phyloP scores from a whole-genome alignment of 2,888 invertebrate genomes.

The Panopea generosa region DNA sequence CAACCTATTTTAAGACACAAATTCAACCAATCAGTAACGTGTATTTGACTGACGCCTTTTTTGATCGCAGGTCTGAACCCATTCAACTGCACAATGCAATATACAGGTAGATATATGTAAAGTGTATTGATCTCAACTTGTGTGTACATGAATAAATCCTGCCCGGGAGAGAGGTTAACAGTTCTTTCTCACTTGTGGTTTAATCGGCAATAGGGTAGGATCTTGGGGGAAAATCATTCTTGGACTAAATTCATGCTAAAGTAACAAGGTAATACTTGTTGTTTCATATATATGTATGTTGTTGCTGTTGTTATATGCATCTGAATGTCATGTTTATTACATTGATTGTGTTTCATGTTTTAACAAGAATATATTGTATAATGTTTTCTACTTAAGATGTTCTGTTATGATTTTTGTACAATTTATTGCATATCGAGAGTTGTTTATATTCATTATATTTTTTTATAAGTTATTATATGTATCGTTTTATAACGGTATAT shows the following conservation, averaged over 20 bases:
- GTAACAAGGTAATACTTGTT: too few relatives aligned
- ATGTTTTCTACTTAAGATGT: not conserved
- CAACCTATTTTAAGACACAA: conserved; percentile 52
- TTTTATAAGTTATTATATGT: too few relatives aligned
- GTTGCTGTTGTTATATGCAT: too few relatives aligned
- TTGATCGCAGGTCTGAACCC: conserved; percentile 57
- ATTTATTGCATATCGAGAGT: not conserved
- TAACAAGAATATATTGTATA: not conserved
- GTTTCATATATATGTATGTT: too few relatives aligned
- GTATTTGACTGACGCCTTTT: conserved; percentile 57
- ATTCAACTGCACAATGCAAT: conserved; percentile 6
- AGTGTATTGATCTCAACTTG: conserved; percentile 44
- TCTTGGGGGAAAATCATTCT: too few relatives aligned
- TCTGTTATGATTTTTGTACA: too few relatives aligned
- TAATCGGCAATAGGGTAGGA: conserved; percentile 26
- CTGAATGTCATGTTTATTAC: too few relatives aligned
- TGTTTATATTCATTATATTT: not conserved
- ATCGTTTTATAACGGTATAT: too few relatives aligned
- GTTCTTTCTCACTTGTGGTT: conserved; percentile 51
- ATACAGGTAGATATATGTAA: conserved; percentile 5
- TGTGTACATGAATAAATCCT: conserved; percentile 57
- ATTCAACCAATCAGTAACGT: conserved; percentile 25
- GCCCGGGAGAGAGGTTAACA: conserved; percentile 51
- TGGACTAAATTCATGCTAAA: too few relatives aligned
- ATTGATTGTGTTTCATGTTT: not conserved